Conservation (phyloP, 2,888 invertebrate genomes). For the Idaea straminata region DNA sequence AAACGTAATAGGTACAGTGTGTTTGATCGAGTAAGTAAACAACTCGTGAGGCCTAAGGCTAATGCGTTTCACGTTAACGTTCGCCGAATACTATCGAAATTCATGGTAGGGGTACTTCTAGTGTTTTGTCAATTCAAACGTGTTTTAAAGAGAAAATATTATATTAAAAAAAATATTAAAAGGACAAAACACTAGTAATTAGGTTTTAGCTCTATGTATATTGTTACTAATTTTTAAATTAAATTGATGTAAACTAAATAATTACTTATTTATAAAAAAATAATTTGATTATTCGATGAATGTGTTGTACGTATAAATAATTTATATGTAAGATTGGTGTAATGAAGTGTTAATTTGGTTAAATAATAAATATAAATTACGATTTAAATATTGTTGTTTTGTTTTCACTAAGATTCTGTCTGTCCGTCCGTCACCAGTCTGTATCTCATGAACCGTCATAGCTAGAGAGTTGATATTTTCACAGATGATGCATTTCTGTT, state of each 20-base stretch:
- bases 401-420: background rate
- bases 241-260: constrained; percentile 17
- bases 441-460: too few species aligned
- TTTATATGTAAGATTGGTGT: constrained; percentile 61
- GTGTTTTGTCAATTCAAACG: too few species aligned
- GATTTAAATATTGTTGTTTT: background rate
- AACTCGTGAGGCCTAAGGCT: too few species aligned
- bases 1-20: too few species aligned
- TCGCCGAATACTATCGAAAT: too few species aligned
- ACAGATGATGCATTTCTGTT: too few species aligned
- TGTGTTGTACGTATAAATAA: constrained; percentile 59
- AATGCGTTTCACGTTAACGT: too few species aligned
- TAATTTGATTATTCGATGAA: constrained; percentile 46
- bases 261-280: constrained; percentile 24
- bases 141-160: too few species aligned
- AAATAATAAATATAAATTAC: constrained; percentile 61
- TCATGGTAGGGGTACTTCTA: too few species aligned
- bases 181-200: constrained; percentile 5
- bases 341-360: constrained; percentile 69
- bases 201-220: constrained; percentile 18
- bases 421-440: too few species aligned
- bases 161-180: background rate
- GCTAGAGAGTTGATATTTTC: too few species aligned
- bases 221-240: constrained; percentile 29
- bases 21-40: too few species aligned